These are phyloP conservation scores for Cricetomys ansorgei DNA, from an alignment of 2,113 vertebrate genomes.

Conservation along the genomic window DNA sequence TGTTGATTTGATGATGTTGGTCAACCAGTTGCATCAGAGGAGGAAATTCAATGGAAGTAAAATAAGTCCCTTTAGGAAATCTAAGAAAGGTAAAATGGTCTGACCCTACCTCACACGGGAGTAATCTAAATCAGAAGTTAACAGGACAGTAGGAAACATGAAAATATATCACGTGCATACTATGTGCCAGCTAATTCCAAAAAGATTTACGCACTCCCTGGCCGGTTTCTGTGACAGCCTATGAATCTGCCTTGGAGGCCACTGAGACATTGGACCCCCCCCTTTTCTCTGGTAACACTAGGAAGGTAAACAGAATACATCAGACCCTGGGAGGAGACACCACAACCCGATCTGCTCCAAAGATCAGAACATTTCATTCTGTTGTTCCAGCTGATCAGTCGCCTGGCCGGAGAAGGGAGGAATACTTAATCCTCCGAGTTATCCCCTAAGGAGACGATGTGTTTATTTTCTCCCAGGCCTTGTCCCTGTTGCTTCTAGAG, in stretches of 20 bases:
- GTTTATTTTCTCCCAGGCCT: neutral
- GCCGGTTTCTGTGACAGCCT: neutral
- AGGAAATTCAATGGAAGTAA: conserved; percentile 23
- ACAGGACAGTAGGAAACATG: neutral
- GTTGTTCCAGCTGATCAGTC: neutral
- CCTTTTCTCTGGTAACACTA: neutral
- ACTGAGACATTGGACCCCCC: too few species aligned
- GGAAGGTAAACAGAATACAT: neutral
- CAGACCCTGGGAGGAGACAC: neutral
- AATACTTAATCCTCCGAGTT: too few species aligned
- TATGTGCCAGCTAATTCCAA: neutral
- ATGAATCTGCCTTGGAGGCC: neutral
- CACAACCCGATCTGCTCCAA: neutral
- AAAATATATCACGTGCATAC: neutral
- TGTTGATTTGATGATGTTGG: neutral
- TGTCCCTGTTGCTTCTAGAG: neutral
- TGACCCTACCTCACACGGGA: neutral
- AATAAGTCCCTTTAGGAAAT: neutral
- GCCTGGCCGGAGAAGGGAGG: neutral
- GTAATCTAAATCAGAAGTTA: neutral
- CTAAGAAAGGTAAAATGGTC: neutral
- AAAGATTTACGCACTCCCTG: neutral
- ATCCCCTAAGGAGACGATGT: neutral
- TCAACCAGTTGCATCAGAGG: neutral
- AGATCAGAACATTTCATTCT: neutral